Conservation (phyloP, 1,140 invertebrate genomes). For the Tetragnatha versicolor region DNA sequence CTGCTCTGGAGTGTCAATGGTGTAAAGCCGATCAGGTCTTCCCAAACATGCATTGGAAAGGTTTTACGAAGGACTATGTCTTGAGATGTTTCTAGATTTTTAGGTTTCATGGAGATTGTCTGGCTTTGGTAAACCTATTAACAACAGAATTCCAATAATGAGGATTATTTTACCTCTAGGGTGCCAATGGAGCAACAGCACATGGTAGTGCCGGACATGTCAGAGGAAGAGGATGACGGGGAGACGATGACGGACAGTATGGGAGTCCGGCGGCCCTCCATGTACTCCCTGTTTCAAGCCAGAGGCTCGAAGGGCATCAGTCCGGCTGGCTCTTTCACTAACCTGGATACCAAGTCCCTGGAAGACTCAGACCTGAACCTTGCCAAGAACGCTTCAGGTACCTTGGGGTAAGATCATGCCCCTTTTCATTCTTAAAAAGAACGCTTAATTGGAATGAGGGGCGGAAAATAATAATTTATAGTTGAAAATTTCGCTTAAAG, state of each 20-base stretch:
- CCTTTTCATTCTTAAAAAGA: slow-evolving; percentile 46
- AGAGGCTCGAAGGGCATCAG: slow-evolving; percentile 40
- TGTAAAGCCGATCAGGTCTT: too few relatives aligned
- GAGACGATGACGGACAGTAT: slow-evolving; percentile 39
- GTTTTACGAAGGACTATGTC: too few relatives aligned
- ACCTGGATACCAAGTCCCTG: slow-evolving; percentile 28
- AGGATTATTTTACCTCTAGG: slow-evolving; percentile 61
- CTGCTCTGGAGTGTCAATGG: too few relatives aligned
- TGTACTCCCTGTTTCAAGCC: slow-evolving; percentile 47
- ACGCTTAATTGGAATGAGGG: too few relatives aligned
- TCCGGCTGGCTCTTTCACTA: slow-evolving; percentile 29
- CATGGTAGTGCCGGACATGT: slow-evolving; percentile 71
- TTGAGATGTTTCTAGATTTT: too few relatives aligned
- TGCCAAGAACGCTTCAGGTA: slow-evolving; percentile 55
- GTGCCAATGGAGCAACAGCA: slow-evolving; percentile 72
- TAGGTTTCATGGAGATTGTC: too few relatives aligned
- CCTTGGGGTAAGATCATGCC: slow-evolving; percentile 57
- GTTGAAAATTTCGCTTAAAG: too few relatives aligned
- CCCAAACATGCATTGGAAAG: too few relatives aligned
- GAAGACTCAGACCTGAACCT: slow-evolving; percentile 20
- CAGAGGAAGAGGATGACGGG: slow-evolving; percentile 67
- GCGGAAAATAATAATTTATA: too few relatives aligned
- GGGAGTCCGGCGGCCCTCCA: slow-evolving; percentile 28
- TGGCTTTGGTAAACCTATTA: too few relatives aligned
- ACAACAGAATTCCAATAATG: too few relatives aligned